Percentiles rank a stretch among this genome's conserved stretches.
These are phyloP conservation scores for Pitta sordida DNA, from an alignment of 2,113 vertebrate genomes.

Conservation along the genomic window DNA sequence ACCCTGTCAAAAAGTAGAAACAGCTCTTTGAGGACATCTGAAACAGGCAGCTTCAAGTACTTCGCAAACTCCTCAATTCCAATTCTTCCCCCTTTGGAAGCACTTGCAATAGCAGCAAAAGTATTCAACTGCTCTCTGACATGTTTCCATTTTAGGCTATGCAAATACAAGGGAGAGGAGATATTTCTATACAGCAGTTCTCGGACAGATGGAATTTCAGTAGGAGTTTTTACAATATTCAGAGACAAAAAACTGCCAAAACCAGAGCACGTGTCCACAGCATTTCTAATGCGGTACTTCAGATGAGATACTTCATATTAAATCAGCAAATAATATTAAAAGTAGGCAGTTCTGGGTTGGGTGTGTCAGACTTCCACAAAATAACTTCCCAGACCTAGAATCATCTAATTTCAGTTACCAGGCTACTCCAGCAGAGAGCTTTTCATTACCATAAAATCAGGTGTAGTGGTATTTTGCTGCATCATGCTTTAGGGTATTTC, in stretches of 20 bases:
- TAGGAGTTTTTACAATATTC: background rate
- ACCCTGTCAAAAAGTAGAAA: slow-evolving; percentile 96
- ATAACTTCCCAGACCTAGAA: background rate
- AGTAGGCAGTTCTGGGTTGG: background rate
- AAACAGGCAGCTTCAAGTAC: slow-evolving; percentile 89
- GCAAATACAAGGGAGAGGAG: slow-evolving; percentile 13
- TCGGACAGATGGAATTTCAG: slow-evolving; percentile 3
- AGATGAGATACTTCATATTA: background rate
- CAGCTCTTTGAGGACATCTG: slow-evolving; percentile 82
- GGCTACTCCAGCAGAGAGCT: background rate
- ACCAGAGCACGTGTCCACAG: background rate
- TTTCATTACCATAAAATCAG: background rate
- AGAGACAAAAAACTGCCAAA: background rate
- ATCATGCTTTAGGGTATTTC: background rate
- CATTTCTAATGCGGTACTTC: background rate
- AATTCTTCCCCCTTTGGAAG: slow-evolving; percentile 91
- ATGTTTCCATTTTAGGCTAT: slow-evolving; percentile 91
- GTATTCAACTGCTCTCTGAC: slow-evolving; percentile 86
- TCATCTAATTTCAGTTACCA: background rate
- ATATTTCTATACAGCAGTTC: slow-evolving; percentile 1
- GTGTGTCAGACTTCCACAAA: background rate
- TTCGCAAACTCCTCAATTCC: slow-evolving; percentile 88
- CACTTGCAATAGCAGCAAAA: slow-evolving; percentile 85
- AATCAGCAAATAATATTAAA: background rate
- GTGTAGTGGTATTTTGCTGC: background rate